These are phyloP conservation scores for Centropus unirufus DNA, from an alignment of 2,113 vertebrate genomes.

Conservation along the genomic window DNA sequence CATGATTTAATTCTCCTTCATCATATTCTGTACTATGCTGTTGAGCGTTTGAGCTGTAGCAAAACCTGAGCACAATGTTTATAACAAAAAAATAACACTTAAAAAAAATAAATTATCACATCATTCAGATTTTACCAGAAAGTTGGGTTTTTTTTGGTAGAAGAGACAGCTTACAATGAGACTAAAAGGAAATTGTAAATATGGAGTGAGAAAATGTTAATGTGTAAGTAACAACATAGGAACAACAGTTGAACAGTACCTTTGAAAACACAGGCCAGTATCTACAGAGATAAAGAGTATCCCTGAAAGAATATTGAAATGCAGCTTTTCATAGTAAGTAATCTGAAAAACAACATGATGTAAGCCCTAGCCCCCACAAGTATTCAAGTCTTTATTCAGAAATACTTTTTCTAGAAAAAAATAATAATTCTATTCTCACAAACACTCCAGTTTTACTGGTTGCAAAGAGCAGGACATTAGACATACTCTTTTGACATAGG, in stretches of 20 bases:
- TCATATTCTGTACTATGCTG: background rate
- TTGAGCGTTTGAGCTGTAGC: background rate
- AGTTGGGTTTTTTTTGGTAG: background rate
- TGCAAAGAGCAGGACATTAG: background rate
- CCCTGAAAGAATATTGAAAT: background rate
- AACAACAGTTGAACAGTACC: background rate
- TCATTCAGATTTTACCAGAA: background rate
- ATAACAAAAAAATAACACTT: background rate
- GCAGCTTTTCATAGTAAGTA: background rate
- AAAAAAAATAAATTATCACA: background rate
- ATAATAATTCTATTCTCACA: background rate
- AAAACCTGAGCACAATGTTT: background rate
- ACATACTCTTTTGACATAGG: background rate
- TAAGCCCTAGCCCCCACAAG: background rate
- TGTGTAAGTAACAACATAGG: background rate
- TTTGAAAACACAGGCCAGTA: background rate
- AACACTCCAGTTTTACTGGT: background rate
- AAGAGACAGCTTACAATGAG: background rate
- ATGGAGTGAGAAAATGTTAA: background rate
- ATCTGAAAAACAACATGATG: background rate
- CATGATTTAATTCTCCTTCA: background rate
- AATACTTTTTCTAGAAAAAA: background rate
- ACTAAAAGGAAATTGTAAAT: background rate
- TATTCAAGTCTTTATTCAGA: background rate
- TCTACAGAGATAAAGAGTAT: background rate